A percentile compares a stretch with the other conserved stretches of the same genome.
These are phyloP conservation scores for Meteorus cinctellus DNA, from an alignment of 2,888 invertebrate genomes.

Conservation along the genomic window DNA sequence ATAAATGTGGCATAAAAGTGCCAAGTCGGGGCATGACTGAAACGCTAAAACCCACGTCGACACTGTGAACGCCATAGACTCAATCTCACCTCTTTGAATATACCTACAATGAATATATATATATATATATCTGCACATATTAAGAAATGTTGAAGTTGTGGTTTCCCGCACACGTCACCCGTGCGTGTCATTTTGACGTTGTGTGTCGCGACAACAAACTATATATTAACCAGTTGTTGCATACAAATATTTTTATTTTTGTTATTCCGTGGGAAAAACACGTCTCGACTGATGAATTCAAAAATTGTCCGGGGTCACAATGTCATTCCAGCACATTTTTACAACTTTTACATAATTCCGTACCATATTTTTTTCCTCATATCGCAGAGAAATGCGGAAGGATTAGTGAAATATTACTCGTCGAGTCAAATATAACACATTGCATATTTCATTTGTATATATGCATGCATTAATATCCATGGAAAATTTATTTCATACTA, in stretches of 20 bases:
- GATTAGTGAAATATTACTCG: conserved; percentile 38
- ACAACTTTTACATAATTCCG: background rate
- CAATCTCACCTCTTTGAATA: background rate
- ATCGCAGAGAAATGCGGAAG: conserved; percentile 27
- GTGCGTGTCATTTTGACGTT: conserved; percentile 1
- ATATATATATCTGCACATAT: too few species aligned
- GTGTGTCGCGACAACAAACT: conserved; percentile 23
- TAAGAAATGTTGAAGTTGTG: conserved; percentile 12
- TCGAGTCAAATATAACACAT: conserved; percentile 26
- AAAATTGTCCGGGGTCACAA: conserved; percentile 26
- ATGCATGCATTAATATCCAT: background rate
- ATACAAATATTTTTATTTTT: conserved; percentile 7
- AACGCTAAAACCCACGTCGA: conserved; percentile 31
- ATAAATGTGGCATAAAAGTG: conserved; percentile 40
- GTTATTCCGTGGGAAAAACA: conserved; percentile 45
- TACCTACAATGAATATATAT: background rate
- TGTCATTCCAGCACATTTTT: conserved; percentile 27
- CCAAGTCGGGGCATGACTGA: conserved; percentile 27
- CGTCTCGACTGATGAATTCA: background rate
- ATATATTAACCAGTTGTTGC: conserved; percentile 4
- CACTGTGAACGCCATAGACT: background rate
- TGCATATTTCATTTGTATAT: background rate
- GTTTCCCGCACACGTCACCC: conserved; percentile 32
- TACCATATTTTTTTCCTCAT: background rate
- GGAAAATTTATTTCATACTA: background rate